Evolutionary conservation across 2,113 vertebrate genomes (phyloP).

Genomic region (Triplophysa rosa): DNA sequence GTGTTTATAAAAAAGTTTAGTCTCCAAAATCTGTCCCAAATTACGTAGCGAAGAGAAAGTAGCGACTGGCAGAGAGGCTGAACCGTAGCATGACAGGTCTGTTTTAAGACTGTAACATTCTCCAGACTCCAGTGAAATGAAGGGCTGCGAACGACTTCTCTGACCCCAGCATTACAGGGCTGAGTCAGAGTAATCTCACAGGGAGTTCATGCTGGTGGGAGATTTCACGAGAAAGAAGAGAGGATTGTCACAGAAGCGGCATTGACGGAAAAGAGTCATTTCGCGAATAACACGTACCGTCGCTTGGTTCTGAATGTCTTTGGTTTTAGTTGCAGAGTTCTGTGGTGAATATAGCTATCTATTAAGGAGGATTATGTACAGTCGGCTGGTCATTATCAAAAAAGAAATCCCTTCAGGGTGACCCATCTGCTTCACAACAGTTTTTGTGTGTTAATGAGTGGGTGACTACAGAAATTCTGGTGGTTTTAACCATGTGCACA

Average conservation of each 20-base stretch:
- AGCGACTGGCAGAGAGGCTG: constrained; percentile 58
- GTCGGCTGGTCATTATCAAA: too few relatives aligned
- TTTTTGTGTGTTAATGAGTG: too few relatives aligned
- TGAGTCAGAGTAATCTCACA: constrained; percentile 65
- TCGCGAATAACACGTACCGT: constrained; percentile 45
- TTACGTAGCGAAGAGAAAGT: constrained; percentile 59
- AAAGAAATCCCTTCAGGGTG: too few relatives aligned
- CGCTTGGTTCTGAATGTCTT: constrained; percentile 34
- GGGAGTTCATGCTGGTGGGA: constrained; percentile 47
- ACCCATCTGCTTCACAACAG: too few relatives aligned
- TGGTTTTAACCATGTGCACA: too few relatives aligned
- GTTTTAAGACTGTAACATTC: constrained; percentile 66
- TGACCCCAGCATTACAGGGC: constrained; percentile 69
- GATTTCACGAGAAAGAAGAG: constrained; percentile 52
- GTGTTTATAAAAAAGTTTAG: constrained; percentile 42
- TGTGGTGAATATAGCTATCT: too few relatives aligned
- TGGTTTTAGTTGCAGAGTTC: too few relatives aligned
- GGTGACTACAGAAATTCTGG: too few relatives aligned
- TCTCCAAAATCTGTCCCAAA: constrained; percentile 61
- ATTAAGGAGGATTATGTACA: too few relatives aligned
- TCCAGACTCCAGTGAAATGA: constrained; percentile 65
- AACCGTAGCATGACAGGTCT: constrained; percentile 71
- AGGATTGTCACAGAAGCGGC: constrained; percentile 37
- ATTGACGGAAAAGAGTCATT: constrained; percentile 15
- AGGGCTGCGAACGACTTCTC: constrained; percentile 62